Conservation (phyloP, 2,113 vertebrate genomes). For the Corvus cornix region DNA sequence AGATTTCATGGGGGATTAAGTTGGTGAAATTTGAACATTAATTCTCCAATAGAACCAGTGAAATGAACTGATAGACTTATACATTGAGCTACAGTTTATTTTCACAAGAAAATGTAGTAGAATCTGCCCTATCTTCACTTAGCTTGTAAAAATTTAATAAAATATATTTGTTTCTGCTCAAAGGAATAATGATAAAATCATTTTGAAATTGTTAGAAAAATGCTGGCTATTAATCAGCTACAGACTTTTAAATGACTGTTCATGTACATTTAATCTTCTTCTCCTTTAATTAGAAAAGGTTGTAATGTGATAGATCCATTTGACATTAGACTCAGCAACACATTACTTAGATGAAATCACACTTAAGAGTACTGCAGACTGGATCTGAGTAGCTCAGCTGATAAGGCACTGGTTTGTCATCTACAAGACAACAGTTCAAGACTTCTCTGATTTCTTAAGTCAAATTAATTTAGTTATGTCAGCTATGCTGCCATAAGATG, state of each 20-base stretch:
- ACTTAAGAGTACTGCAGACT: constrained; percentile 64
- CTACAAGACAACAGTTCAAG: constrained; percentile 70
- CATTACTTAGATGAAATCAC: constrained; percentile 67
- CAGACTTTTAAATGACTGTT: neutral
- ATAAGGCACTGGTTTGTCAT: constrained; percentile 78
- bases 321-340: constrained; percentile 53
- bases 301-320: neutral
- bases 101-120: neutral
- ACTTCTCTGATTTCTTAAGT: constrained; percentile 73
- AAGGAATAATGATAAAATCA: neutral
- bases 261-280: constrained; percentile 19
- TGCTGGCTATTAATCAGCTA: neutral
- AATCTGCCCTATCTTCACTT: neutral
- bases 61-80: neutral
- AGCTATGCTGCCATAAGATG: constrained; percentile 72
- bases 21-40: neutral
- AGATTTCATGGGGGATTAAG: neutral
- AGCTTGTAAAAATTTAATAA: neutral
- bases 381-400: constrained; percentile 65
- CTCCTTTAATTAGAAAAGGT: constrained; percentile 39
- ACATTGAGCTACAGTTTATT: neutral
- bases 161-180: neutral
- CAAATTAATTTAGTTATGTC: constrained; percentile 80
- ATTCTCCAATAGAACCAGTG: neutral
- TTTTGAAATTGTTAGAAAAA: neutral